phyloP scores from a whole-genome alignment of 2,888 invertebrate genomes.

The Andrena dorsata region DNA sequence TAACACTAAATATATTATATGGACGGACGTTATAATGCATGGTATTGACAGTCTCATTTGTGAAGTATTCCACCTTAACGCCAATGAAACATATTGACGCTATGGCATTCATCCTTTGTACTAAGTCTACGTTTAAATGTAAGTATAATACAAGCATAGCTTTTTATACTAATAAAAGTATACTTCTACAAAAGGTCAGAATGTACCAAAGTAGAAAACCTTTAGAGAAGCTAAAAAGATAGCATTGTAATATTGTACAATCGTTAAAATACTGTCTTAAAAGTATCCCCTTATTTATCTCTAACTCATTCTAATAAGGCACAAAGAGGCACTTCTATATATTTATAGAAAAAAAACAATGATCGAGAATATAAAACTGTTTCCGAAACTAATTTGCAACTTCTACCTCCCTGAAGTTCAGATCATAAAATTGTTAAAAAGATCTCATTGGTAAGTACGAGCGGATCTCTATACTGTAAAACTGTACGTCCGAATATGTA shows the following conservation, averaged over 20 bases:
- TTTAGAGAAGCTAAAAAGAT: slow-evolving; percentile 20
- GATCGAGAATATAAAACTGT: slow-evolving; percentile 9
- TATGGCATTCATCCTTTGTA: slow-evolving; percentile 60
- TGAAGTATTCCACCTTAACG: slow-evolving; percentile 40
- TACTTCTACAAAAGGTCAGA: slow-evolving; percentile 52
- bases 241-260: slow-evolving; percentile 20
- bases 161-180: slow-evolving; percentile 55
- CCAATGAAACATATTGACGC: slow-evolving; percentile 33
- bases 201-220: slow-evolving; percentile 27
- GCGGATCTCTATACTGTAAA: slow-evolving; percentile 43
- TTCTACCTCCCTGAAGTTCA: slow-evolving; percentile 41
- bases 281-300: slow-evolving; percentile 24
- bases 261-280: slow-evolving; percentile 16
- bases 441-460: slow-evolving; percentile 66
- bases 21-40: slow-evolving; percentile 67
- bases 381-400: slow-evolving; percentile 21
- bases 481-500: slow-evolving; percentile 40
- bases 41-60: slow-evolving; percentile 74
- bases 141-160: slow-evolving; percentile 50
- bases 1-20: slow-evolving; percentile 56
- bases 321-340: slow-evolving; percentile 47
- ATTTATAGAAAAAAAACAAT: slow-evolving; percentile 23
- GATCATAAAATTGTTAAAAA: slow-evolving; percentile 43
- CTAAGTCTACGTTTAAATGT: slow-evolving; percentile 58
- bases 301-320: slow-evolving; percentile 37